A percentile compares a stretch with the other conserved stretches of the same genome.
Conservation (phyloP, 2,888 invertebrate species). For the Conchocele bisecta region DNA sequence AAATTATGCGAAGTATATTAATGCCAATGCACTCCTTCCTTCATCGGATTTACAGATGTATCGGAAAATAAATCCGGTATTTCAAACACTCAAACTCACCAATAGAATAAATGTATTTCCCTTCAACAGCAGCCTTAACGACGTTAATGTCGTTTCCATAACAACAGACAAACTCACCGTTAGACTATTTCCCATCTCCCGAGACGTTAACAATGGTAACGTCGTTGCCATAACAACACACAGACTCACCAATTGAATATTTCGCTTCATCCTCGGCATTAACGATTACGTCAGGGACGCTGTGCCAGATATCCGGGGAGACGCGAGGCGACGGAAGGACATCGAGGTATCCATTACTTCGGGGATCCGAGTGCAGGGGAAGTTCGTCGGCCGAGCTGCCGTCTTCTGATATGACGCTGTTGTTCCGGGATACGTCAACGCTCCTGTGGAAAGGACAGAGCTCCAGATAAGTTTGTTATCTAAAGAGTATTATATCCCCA, state of each 20-base stretch:
- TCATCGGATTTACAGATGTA: no score
- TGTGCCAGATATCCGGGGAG: slow-evolving; percentile 65
- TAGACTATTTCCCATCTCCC: background rate
- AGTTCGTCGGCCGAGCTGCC: slow-evolving; percentile 33
- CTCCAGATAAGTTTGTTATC: no score
- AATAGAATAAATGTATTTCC: no score
- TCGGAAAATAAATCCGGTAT: no score
- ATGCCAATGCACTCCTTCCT: no score
- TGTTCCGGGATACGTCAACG: slow-evolving; percentile 54
- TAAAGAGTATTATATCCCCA: no score
- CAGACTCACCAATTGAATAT: slow-evolving; percentile 34
- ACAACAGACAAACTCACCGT: background rate
- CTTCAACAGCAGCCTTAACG: no score
- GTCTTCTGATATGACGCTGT: slow-evolving; percentile 52
- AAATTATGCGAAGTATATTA: no score
- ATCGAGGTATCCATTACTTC: slow-evolving; percentile 38
- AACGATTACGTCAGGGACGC: slow-evolving; percentile 60
- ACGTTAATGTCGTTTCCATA: no score
- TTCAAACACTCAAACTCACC: no score
- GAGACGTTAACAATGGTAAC: background rate
- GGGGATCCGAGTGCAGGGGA: background rate
- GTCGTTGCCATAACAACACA: background rate
- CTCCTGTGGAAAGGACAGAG: slow-evolving; percentile 36
- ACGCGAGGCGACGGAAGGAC: slow-evolving; percentile 64
- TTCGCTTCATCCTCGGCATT: slow-evolving; percentile 51